Base-by-base conservation (phyloP, 2,797 vertebrate species). In the Spondyliosoma cantharus region DNA sequence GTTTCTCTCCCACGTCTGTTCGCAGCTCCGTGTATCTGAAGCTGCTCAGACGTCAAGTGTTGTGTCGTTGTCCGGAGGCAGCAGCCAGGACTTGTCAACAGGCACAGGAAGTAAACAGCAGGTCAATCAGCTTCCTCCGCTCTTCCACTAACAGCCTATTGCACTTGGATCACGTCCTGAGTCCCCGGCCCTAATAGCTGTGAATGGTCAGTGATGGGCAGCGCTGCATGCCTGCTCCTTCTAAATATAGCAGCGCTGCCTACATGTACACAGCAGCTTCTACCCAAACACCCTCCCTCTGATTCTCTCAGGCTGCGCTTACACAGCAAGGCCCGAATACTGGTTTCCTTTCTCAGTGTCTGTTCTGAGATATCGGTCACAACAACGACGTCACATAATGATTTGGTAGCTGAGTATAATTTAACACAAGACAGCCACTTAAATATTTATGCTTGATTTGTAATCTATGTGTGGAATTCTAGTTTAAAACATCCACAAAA, bases 201-300 rank as follows among this genome's bases (percentile, higher is more conserved):
- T 65, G 78, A 81, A 81, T 42, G 76, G 46, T 42, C 86, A 72
- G 78, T 64, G 80, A 80, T 25, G 19, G 81, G 63, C 84, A 71
- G 67, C 20, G 32, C 75, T 27, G 80, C 78, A 77, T 81, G 81
- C 52, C 83, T 80, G 74, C 3, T 65, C 25, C 32, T 9, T 65
- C 92, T 92, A 91, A 91, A 90, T 91, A 85, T 92, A 93, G 89
- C 81, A 50, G 58, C 24, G 1, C 86, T 79, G 80, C 85, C 84
- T 65, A 64, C 87, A 81, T 60, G 81, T 45, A 63, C 80, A 42
- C 80, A 78, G 84, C 82, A 78, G 71, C 75, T 80, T 78, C 68
- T 75, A 9, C 68, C 43, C 60, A 11, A 46, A 24, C 84, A 29
- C 59, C 77, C 69, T 62, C 65, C 63, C 45, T 45, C 32, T 58